Evolutionary conservation across 2,888 invertebrate species (phyloP).

Genomic region (Silvanus unidentatus): DNA sequence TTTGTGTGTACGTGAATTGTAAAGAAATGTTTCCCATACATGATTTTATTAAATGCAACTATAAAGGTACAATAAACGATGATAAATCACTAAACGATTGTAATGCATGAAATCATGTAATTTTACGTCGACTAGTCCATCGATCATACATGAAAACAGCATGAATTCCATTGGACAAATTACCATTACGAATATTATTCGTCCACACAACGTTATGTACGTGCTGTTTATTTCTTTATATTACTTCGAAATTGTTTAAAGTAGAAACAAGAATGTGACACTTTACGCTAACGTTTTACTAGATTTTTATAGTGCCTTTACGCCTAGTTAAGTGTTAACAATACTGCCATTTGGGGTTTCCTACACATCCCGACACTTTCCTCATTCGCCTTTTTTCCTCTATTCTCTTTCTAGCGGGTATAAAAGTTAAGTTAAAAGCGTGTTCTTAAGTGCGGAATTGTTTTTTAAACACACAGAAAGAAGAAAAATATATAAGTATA

Average conservation of each 20-base stretch:
- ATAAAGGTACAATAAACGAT: slow-evolving; percentile 16
- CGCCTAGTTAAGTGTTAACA: slow-evolving; percentile 14
- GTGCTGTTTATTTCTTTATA: too few relatives aligned
- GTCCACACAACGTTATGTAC: too few relatives aligned
- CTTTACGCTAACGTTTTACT: slow-evolving; percentile 9
- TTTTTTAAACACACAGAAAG: too few relatives aligned
- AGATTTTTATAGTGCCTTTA: slow-evolving; percentile 9
- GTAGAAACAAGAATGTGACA: slow-evolving; percentile 6
- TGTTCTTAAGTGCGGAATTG: too few relatives aligned
- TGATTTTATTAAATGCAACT: too few relatives aligned
- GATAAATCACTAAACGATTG: slow-evolving; percentile 17
- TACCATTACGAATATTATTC: slow-evolving; percentile 15
- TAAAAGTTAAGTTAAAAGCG: too few relatives aligned
- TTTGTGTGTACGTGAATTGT: too few relatives aligned
- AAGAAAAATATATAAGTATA: too few relatives aligned
- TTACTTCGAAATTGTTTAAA: neutral
- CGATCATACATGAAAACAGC: slow-evolving; percentile 19
- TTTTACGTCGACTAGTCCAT: slow-evolving; percentile 20
- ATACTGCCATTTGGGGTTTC: slow-evolving; percentile 5
- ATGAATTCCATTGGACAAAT: slow-evolving; percentile 23
- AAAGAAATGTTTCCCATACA: too few relatives aligned
- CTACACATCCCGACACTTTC: neutral
- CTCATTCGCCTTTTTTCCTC: neutral
- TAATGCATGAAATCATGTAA: slow-evolving; percentile 22
- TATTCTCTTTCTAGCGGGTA: too few relatives aligned